Evolutionary conservation across 2,797 vertebrate genomes (phyloP).

Genomic region (Galagoides demidoff): DNA sequence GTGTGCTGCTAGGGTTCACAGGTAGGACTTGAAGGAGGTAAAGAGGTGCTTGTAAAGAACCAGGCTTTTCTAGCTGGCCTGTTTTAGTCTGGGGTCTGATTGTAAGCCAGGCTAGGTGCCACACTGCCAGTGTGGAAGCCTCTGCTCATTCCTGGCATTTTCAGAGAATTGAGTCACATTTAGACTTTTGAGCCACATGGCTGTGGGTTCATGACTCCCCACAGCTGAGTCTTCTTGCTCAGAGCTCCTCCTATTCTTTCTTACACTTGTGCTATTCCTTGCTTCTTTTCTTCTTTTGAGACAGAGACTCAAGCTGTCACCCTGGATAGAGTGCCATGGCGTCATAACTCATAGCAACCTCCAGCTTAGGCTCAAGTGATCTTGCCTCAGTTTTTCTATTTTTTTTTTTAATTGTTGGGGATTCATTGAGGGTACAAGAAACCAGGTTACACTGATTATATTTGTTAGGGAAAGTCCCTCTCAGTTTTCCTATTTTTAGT

Average conservation of each 20-base stretch:
- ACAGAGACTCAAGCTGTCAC: no score
- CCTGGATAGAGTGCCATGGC: no score
- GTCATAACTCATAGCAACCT: no score
- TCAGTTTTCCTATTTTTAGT: no score
- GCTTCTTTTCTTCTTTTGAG: no score
- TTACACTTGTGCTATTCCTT: not conserved
- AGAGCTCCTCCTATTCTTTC: not conserved
- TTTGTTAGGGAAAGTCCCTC: no score
- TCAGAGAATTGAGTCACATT: not conserved
- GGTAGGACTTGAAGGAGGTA: not conserved
- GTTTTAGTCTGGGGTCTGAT: not conserved
- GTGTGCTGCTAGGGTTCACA: not conserved
- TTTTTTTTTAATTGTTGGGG: no score
- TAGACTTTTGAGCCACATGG: not conserved
- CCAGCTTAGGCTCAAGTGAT: no score
- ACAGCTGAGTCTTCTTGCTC: not conserved
- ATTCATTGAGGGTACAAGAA: no score
- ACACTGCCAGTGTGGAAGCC: not conserved
- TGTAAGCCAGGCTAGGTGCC: fast-evolving
- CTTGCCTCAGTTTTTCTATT: no score
- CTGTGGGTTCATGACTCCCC: fast-evolving
- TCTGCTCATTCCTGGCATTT: not conserved
- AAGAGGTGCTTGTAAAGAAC: not conserved
- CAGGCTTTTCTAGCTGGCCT: not conserved
- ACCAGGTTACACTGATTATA: no score